Evolutionary conservation across 2,797 vertebrate species (phyloP), one percentile per base, ranked within the genome.

Genomic region (Sparidentex hasta): DNA sequence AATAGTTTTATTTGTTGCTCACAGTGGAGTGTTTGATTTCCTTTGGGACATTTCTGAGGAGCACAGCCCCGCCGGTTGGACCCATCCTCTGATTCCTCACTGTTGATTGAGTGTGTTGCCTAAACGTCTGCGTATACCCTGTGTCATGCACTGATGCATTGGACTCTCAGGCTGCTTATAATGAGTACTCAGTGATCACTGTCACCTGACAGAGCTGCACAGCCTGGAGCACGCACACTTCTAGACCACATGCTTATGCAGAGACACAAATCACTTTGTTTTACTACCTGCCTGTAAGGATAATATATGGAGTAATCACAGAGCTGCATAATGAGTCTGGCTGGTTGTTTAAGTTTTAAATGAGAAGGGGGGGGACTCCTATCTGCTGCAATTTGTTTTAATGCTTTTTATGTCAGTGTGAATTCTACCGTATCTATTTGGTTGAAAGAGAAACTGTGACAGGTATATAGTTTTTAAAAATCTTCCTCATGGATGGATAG

Each of bases 231-330:
- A 44, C 1, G 44, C 63, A 18, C 70, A 13, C 76, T 14, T 41
- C 82, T 56, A 70, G 62, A 78, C 71, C 74, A 62, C 82, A 76
- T 72, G 78, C 85, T 68, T 23, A 71, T 85, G 83, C 87, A 76
- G 86, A 59, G 71, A 44, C 90, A 91, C 87, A 89, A 85, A 91
- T 90, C 90, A 87, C 84, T 83, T 82, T 71, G 85, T 85, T 92
- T 91, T 87, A 90, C 78, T 80, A 72, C 80, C 86, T 86, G 83
- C 74, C 87, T 76, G 66, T 47, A 52, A 87, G 68, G 76, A 86
- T 85, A 84, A 90, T 90, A 78, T 89, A 91, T 81, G 76, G 80
- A 78, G 83, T 81, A 81, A 90, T 91, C 88, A 88, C 82, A 75
- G 65, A 68, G 84, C 83, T 80, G 86, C 85, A 87, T 88, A 91